Percentiles rank a stretch among this genome's conserved stretches.
Conservation (phyloP, 2,113 vertebrate genomes). For the Garra rufa region DNA sequence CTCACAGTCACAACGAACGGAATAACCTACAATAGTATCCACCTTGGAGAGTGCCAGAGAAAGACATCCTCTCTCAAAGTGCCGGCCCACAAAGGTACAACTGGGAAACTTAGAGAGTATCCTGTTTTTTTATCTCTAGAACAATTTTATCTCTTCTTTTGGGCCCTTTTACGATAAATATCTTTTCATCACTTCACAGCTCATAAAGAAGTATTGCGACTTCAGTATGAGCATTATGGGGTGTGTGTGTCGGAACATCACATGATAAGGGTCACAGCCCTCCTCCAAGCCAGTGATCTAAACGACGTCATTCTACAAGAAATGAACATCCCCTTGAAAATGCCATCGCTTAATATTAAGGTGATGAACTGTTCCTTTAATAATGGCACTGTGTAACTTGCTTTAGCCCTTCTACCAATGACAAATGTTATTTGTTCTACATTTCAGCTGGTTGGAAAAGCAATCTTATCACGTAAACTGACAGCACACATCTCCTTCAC, state of each 20-base stretch:
- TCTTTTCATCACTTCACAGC: conserved; percentile 55
- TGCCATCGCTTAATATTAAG: conserved; percentile 71
- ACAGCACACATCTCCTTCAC: conserved; percentile 72
- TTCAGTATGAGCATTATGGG: conserved; percentile 74
- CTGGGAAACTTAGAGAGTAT: neutral
- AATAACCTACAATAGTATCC: conserved; percentile 74
- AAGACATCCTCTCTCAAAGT: conserved; percentile 64
- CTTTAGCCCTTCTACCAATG: neutral
- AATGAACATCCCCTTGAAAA: conserved; percentile 72
- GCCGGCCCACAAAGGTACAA: conserved; percentile 67
- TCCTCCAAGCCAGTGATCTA: conserved; percentile 60
- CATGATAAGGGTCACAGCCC: conserved; percentile 72
- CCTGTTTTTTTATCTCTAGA: neutral
- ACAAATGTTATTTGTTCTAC: neutral
- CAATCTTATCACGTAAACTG: conserved; percentile 53
- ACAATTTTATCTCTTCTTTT: neutral
- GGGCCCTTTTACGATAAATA: neutral
- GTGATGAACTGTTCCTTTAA: conserved; percentile 36
- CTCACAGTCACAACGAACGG: conserved; percentile 67
- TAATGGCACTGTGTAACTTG: neutral
- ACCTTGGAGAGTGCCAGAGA: conserved; percentile 68
- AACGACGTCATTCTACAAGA: conserved; percentile 63
- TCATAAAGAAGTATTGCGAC: conserved; percentile 74
- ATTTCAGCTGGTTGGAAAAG: conserved; percentile 70
- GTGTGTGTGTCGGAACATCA: conserved; percentile 71